Conservation (phyloP, 2,888 invertebrate genomes). For the Tridacna gigas region DNA sequence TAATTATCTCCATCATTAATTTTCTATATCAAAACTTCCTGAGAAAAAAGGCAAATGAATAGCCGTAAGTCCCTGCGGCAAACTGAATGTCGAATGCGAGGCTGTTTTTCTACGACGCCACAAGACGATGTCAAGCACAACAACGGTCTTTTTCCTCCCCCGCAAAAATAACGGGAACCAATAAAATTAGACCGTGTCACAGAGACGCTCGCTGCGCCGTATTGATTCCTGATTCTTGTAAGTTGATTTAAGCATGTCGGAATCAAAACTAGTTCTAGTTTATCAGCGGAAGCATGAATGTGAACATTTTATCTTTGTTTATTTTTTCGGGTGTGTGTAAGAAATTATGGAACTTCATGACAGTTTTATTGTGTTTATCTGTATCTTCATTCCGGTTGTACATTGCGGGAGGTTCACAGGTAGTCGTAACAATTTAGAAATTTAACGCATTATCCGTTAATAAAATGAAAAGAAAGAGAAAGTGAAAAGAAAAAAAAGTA, state of each 20-base stretch:
- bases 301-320: constrained; percentile 2
- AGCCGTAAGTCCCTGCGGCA: too few relatives aligned
- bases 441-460: not conserved
- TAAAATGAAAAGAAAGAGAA: not conserved
- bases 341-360: constrained; percentile 49
- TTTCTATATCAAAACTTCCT: too few relatives aligned
- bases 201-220: constrained; percentile 12
- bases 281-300: constrained; percentile 12
- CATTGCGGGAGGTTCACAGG: constrained; percentile 46
- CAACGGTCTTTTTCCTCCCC: constrained; percentile 37
- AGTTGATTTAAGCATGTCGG: constrained; percentile 28
- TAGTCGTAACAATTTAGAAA: not conserved
- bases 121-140: constrained; percentile 25
- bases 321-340: constrained; percentile 7
- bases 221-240: constrained; percentile 23
- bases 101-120: not conserved
- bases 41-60: too few relatives aligned
- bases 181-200: constrained; percentile 36
- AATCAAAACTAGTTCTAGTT: constrained; percentile 8
- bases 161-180: constrained; percentile 42
- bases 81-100: not conserved
- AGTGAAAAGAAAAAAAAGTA: too few relatives aligned
- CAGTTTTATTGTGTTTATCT: constrained; percentile 33
- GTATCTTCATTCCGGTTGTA: constrained; percentile 37
- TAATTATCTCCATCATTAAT: too few relatives aligned